Percentiles rank a stretch among this genome's conserved stretches.
phyloP scores from a whole-genome alignment of 2,797 vertebrate species.

The Catostomus latipinnis region DNA sequence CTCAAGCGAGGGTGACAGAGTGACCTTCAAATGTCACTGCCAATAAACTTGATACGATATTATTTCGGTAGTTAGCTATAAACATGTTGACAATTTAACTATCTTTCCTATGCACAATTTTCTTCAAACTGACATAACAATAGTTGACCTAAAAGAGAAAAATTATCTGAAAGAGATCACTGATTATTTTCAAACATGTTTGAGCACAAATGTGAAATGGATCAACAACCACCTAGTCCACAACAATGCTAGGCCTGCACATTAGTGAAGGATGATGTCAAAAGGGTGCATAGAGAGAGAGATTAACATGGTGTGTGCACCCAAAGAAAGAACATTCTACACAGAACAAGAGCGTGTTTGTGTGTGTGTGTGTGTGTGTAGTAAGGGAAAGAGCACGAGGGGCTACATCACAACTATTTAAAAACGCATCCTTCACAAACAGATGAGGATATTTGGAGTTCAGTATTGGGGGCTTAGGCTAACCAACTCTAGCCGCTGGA shows the following conservation, averaged over 20 bases:
- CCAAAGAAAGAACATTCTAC: constrained; percentile 42
- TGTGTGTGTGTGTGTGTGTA: constrained; percentile 7
- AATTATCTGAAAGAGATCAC: too few species aligned
- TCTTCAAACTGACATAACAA: too few species aligned
- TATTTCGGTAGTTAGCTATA: too few species aligned
- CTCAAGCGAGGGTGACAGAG: too few species aligned
- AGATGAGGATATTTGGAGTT: constrained; percentile 28
- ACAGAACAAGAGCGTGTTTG: background rate
- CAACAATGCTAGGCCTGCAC: constrained; percentile 64
- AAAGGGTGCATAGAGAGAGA: constrained; percentile 67
- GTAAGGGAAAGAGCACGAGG: background rate
- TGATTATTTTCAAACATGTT: constrained; percentile 41
- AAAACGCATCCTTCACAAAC: constrained; percentile 48
- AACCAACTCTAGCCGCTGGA: background rate
- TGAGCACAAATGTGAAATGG: constrained; percentile 23
- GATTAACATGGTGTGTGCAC: constrained; percentile 68
- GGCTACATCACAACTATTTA: constrained; percentile 49
- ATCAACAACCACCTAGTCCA: constrained; percentile 34
- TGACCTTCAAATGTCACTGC: too few species aligned
- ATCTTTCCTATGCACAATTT: too few species aligned
- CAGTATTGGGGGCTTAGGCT: constrained; percentile 6
- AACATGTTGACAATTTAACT: too few species aligned
- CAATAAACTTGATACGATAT: too few species aligned
- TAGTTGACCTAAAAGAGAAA: too few species aligned
- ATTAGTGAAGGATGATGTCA: constrained; percentile 72